Base-by-base conservation (phyloP, 1,140 invertebrate genomes). In the Caenorhabditis briggsae region DNA sequence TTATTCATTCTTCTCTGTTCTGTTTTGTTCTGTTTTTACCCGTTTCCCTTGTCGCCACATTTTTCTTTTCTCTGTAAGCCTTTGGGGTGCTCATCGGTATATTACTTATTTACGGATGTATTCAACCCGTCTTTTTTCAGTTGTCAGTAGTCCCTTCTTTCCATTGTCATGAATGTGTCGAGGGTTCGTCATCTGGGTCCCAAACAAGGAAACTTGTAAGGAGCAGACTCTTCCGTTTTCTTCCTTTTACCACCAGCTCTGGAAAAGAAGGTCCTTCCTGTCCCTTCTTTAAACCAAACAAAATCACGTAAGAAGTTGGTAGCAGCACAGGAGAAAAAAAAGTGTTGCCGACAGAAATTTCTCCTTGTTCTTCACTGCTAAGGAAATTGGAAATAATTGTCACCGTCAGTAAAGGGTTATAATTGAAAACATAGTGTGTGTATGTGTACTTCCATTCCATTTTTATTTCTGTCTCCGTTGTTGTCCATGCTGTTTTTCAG, bases 321-420 rank as follows among this genome's bases (percentile, higher is more conserved):
- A 43, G 18, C 48, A 43, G 1, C n/a, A 23, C 23, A 23, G 33
- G 33, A 18, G 7, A 33, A 20, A 78, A 50, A 23, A 48, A 61
- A 61, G 23, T 25, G 20, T 33, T 25, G 64, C 16, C 33, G 33
- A 5, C 8, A 33, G 33, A 33, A 33, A 33, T 78, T 78, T 53
- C 23, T 61, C 18, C 18, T 70, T 25, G 11, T 23, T 46, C 18
- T 46, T 46, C 8, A 18, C 8, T 20, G 18, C 0, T 33, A 48
- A 23, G 8, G n/a, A 78, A 78, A 50, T 48, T 14, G n/a, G n/a
- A 78, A 78, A 78, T 78, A 78, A 78, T 78, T 78, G 70, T 78
- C 70, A 78, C 25, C 70, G 53, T 50, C 70, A 78, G 70, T 48
- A 50, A 78, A 78, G n/a, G 48, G 43, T 14, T 78, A 78, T 53